These are phyloP conservation scores for Pomatostomus ruficeps DNA, from an alignment of 2,113 vertebrate genomes.

Conservation along the genomic window DNA sequence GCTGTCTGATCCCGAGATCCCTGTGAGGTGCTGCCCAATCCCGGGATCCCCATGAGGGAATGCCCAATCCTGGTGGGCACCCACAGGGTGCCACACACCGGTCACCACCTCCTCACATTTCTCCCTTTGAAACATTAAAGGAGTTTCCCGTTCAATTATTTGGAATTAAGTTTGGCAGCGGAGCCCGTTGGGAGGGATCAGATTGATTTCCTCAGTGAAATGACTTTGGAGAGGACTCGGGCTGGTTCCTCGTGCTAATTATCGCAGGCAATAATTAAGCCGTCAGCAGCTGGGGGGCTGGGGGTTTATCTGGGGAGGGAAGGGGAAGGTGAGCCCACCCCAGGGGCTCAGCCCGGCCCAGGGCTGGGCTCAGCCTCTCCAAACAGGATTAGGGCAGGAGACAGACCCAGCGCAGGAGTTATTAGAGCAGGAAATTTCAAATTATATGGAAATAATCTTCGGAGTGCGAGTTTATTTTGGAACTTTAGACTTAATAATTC, in stretches of 20 bases:
- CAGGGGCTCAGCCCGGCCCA: background rate
- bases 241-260: slow-evolving; percentile 51
- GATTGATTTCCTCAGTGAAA: slow-evolving; percentile 63
- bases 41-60: background rate
- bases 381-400: slow-evolving; percentile 48
- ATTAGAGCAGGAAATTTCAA: slow-evolving; percentile 70
- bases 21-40: background rate
- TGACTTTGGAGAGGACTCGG: slow-evolving; percentile 55
- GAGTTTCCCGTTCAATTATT: slow-evolving; percentile 17
- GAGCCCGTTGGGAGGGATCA: slow-evolving; percentile 59
- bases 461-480: slow-evolving; percentile 62
- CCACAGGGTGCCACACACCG: background rate
- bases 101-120: background rate
- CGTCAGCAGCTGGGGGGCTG: slow-evolving; percentile 31
- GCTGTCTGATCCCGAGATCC: background rate
- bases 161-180: slow-evolving; percentile 60
- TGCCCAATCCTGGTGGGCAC: background rate
- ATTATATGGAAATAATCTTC: slow-evolving; percentile 68
- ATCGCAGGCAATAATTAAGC: slow-evolving; percentile 55
- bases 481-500: slow-evolving; percentile 67
- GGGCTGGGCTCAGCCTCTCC: slow-evolving; percentile 18
- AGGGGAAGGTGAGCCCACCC: slow-evolving; percentile 36
- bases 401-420: slow-evolving; percentile 48
- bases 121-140: slow-evolving; percentile 14
- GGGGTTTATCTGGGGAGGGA: slow-evolving; percentile 11